Evolutionary conservation across 2,888 invertebrate species (phyloP), one percentile per base, ranked within the genome.

Genomic region (Chrysotoxum bicinctum): DNA sequence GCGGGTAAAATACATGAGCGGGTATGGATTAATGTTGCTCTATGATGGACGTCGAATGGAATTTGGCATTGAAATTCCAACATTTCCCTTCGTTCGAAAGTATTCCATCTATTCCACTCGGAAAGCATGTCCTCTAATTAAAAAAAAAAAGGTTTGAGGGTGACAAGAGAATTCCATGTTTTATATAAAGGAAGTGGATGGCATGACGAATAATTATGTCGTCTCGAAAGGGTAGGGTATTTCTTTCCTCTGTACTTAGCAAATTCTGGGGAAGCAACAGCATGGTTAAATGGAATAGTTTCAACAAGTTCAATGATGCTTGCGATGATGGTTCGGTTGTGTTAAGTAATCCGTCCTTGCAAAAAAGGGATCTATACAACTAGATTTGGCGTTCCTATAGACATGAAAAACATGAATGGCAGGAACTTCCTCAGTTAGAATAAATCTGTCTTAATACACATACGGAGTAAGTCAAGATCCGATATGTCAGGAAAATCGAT

Each of bases 51-150:
- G 32, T 14, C 9, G 21, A 68, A 19, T 35, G 76, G 70, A 40
- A 76, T 76, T 58, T 26, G 35, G n/a, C 69, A 64, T 56, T 58
- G 37, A 64, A 70, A 56, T 56, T 32, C 80, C 68, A 16, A 56
- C 5, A 35, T 35, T 58, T 54, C 14, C 54, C 14, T 14, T 37
- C 16, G 56, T 32, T 35, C 21, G 32, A 68, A 73, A 73, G 62
- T 77, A 68, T 82, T 77, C 52, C 43, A 66, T 72, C 66, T 14
- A 60, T 68, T 19, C 2, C 10, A 72, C 66, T 69, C 30, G 32
- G 45, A 58, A 21, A 45, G 48, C 45, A 72, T 50, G 52, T 35
- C 66, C 9, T 16, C 37, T 72, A 66, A 66, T 37, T 35, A 23
- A 30, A 45, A 69, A 43, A 16, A 62, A 16, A 62, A 45, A n/a